Percentiles rank a stretch among this genome's conserved stretches.
These are phyloP conservation scores for Meliscaeva auricollis DNA, from an alignment of 2,888 invertebrate genomes.

Conservation along the genomic window DNA sequence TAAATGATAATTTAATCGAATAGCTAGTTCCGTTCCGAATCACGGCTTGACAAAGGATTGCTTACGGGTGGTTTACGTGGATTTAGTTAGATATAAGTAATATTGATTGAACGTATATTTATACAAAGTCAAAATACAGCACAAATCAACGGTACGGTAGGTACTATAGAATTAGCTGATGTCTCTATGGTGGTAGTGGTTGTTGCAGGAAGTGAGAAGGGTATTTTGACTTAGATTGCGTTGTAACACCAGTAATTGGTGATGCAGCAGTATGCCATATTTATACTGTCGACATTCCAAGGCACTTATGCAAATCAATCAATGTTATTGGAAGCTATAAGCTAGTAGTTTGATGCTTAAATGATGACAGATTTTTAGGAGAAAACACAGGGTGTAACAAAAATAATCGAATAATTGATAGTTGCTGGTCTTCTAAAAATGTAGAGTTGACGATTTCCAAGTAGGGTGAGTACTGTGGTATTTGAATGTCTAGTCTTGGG, in stretches of 20 bases:
- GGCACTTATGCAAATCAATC: constrained; percentile 50
- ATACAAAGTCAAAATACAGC: constrained; percentile 13
- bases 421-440: neutral
- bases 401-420: too few species aligned
- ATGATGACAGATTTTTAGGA: neutral
- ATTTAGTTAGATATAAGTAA: constrained; percentile 35
- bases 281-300: constrained; percentile 50
- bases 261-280: constrained; percentile 46
- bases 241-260: constrained; percentile 50
- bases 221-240: constrained; percentile 35
- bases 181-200: neutral
- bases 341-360: neutral
- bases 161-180: too few species aligned
- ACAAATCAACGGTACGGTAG: neutral
- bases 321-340: constrained; percentile 41
- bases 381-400: constrained; percentile 21
- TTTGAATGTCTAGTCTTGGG: too few species aligned
- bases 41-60: constrained; percentile 58
- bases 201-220: neutral
- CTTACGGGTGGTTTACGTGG: constrained; percentile 43
- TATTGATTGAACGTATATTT: constrained; percentile 36
- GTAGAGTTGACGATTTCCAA: too few species aligned
- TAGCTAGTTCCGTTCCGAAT: constrained; percentile 48
- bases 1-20: constrained; percentile 63
- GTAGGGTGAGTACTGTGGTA: too few species aligned